Evolutionary conservation across 2,113 vertebrate genomes (phyloP).

Genomic region (Thomomys bottae): DNA sequence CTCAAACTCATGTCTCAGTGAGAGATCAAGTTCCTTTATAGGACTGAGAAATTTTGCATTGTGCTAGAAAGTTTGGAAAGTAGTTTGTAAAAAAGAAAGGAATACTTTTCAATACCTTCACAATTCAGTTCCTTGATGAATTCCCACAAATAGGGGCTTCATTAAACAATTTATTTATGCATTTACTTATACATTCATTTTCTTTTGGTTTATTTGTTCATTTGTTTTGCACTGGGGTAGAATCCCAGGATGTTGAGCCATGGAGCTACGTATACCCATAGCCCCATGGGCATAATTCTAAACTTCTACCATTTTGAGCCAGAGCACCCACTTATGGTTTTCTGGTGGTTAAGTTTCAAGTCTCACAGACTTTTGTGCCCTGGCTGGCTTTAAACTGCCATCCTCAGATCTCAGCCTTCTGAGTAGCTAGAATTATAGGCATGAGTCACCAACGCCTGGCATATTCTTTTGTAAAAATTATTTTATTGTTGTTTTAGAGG

Average conservation of each 20-base stretch:
- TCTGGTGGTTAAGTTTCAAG: too few relatives aligned
- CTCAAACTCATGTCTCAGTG: neutral
- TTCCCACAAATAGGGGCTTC: neutral
- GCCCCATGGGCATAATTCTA: neutral
- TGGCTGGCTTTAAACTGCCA: too few relatives aligned
- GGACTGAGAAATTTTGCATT: neutral
- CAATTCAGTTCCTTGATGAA: neutral
- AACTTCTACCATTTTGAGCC: neutral
- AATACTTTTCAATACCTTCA: neutral
- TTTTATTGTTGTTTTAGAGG: too few relatives aligned
- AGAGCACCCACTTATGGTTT: too few relatives aligned
- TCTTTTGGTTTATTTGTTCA: too few relatives aligned
- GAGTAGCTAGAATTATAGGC: too few relatives aligned
- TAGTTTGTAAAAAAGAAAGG: neutral
- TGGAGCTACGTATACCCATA: neutral
- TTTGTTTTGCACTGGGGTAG: neutral
- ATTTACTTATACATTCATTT: too few relatives aligned
- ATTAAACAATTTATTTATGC: neutral
- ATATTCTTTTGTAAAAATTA: too few relatives aligned
- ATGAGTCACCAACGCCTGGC: too few relatives aligned
- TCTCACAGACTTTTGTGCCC: too few relatives aligned
- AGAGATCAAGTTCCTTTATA: neutral
- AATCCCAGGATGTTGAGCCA: neutral
- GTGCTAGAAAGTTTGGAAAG: neutral
- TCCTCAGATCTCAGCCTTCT: too few relatives aligned